Conservation (phyloP, 2,888 invertebrate genomes). For the Habrosyne pyritoides region DNA sequence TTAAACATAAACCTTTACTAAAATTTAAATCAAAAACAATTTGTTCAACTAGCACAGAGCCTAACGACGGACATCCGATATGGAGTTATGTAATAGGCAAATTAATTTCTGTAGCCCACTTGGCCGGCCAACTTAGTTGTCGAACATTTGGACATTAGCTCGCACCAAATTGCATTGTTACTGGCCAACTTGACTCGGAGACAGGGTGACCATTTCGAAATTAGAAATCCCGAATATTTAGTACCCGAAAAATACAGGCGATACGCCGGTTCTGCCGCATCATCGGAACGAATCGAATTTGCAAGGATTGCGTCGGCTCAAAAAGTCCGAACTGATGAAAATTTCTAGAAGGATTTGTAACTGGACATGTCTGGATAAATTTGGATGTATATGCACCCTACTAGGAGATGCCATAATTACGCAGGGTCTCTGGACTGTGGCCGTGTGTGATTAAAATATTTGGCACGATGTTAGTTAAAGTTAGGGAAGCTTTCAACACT, state of each 20-base stretch:
- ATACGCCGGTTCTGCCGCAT: not conserved
- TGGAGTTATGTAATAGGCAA: slow-evolving; percentile 46
- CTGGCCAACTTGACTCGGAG: slow-evolving; percentile 29
- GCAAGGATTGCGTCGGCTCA: too few relatives aligned
- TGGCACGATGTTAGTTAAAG: slow-evolving; percentile 21
- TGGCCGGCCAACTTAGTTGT: slow-evolving; percentile 39
- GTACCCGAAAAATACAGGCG: not conserved
- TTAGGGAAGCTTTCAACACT: slow-evolving; percentile 11
- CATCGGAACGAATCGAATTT: too few relatives aligned
- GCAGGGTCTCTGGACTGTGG: slow-evolving; percentile 13
- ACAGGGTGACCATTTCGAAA: not conserved
- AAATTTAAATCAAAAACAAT: slow-evolving; percentile 20
- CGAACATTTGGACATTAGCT: slow-evolving; percentile 52
- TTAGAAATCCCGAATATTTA: not conserved
- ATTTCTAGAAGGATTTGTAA: not conserved
- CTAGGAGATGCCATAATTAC: not conserved
- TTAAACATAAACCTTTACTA: too few relatives aligned
- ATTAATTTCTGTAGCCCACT: slow-evolving; percentile 42
- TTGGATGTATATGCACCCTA: not conserved
- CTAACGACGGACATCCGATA: slow-evolving; percentile 40
- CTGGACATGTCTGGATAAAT: not conserved
- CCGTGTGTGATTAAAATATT: slow-evolving; percentile 22
- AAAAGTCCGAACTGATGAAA: too few relatives aligned
- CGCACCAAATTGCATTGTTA: slow-evolving; percentile 56
- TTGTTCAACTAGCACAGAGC: slow-evolving; percentile 25